Evolutionary conservation across 2,888 invertebrate genomes (phyloP).

Genomic region (Odontocolon sp.): DNA sequence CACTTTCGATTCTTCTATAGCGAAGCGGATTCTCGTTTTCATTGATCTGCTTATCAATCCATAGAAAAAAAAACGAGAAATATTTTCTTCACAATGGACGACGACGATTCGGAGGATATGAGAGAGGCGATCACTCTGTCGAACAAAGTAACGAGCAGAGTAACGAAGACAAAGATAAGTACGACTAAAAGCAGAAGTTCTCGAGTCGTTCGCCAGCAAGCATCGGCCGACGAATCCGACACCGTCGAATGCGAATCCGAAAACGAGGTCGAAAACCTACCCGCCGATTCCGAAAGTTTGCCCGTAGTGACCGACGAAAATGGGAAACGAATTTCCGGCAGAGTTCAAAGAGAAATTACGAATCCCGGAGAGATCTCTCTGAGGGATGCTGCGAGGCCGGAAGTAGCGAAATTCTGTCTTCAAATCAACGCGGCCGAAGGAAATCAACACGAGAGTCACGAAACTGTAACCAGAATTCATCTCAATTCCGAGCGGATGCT

Average conservation of each 20-base stretch:
- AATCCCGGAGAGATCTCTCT: neutral
- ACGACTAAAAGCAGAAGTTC: conserved; percentile 43
- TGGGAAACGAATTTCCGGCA: conserved; percentile 61
- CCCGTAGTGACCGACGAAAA: conserved; percentile 65
- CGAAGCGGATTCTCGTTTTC: neutral
- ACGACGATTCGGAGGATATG: conserved; percentile 75
- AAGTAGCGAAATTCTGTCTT: conserved; percentile 41
- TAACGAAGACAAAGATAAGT: conserved; percentile 52
- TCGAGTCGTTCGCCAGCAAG: conserved; percentile 42
- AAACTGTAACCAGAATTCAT: conserved; percentile 60
- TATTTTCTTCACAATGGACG: conserved; percentile 69
- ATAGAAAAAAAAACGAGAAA: neutral
- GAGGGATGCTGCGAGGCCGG: conserved; percentile 13
- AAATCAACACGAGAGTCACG: conserved; percentile 36
- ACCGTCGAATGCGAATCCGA: conserved; percentile 76
- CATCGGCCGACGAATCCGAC: conserved; percentile 73
- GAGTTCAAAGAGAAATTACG: conserved; percentile 21
- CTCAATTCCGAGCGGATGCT: conserved; percentile 58
- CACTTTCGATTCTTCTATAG: neutral
- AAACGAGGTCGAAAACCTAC: conserved; percentile 76
- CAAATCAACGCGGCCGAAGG: conserved; percentile 42
- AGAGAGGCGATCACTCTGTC: conserved; percentile 63
- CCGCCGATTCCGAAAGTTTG: conserved; percentile 54
- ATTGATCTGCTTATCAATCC: neutral
- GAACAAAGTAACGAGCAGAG: conserved; percentile 58